These are phyloP conservation scores for Trichomycterus rosablanca DNA, from an alignment of 2,113 vertebrate species.

Conservation along the genomic window DNA sequence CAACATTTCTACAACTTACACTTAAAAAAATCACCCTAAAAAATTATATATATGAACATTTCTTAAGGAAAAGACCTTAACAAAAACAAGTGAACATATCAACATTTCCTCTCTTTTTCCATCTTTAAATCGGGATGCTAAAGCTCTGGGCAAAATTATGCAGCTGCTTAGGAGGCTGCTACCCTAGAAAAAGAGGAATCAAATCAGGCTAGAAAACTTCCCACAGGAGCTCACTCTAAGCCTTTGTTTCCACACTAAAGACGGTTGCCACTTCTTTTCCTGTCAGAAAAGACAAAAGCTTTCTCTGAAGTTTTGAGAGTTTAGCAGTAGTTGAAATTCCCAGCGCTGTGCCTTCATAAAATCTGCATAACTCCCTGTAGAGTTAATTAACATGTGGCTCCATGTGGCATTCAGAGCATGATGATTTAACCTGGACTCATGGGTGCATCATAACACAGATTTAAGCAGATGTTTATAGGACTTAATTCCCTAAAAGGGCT, in stretches of 20 bases:
- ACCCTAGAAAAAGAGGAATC: slow-evolving; percentile 41
- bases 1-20: neutral
- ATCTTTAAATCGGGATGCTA: slow-evolving; percentile 24
- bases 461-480: slow-evolving; percentile 30
- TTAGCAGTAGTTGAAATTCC: slow-evolving; percentile 36
- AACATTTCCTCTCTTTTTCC: slow-evolving; percentile 30
- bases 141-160: slow-evolving; percentile 44
- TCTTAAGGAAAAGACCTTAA: no score
- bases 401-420: slow-evolving; percentile 22
- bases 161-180: slow-evolving; percentile 41
- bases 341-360: slow-evolving; percentile 35
- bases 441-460: slow-evolving; percentile 10
- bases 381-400: slow-evolving; percentile 46
- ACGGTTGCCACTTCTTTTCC: slow-evolving; percentile 42
- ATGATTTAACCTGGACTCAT: slow-evolving; percentile 33
- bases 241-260: slow-evolving; percentile 47
- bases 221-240: slow-evolving; percentile 41
- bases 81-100: slow-evolving; percentile 11
- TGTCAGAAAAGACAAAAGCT: slow-evolving; percentile 41
- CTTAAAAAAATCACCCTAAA: no score
- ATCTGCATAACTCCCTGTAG: slow-evolving; percentile 41
- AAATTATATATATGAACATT: no score
- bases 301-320: slow-evolving; percentile 37
- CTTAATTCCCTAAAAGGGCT: no score
- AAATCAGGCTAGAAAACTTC: slow-evolving; percentile 43